Base-by-base conservation (phyloP, 2,888 invertebrate species). In the Mactromeris polynyma region DNA sequence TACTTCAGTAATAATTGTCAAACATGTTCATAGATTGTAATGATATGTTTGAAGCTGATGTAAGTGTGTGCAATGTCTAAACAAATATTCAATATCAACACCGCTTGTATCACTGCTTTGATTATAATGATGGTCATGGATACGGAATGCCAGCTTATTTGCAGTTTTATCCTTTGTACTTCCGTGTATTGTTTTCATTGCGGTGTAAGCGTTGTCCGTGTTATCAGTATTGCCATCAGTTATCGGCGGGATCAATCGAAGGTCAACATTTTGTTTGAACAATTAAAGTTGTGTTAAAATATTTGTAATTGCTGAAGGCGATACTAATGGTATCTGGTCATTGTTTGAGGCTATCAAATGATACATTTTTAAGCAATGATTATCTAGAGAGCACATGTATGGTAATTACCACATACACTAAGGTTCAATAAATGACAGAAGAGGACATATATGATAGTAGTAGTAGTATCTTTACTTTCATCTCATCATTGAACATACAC, bases 221-320 rank as follows among this genome's bases (percentile, higher is more conserved):
- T 64, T 64, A 64, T 64, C 58, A 26, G 6, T 3, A 26, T 26
- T 26, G 58, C 58, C 58, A 64, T 64, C 58, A 26, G n/a, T n/a
- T 26, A 64, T 64, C 58, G 58, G 58, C n/a, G n/a, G 58, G 58
- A 64, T 64, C 58, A 64, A 64, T 64, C 58, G 26, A 26, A 64
- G 58, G 58, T 64, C 58, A 64, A 26, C 26, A 26, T 64, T 64
- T 64, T 64, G 58, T 64, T 64, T n/a, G n/a, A 26, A 64, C n/a
- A n/a, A 64, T 64, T 64, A 26, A 64, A 64, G 58, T 64, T 64
- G 11, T 64, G 58, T 64, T 64, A 21, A 64, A 64, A 64, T 64
- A 64, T 64, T 64, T 64, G 26, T 64, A 64, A 7, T 64, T 64
- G 58, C 58, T 64, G 58, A 7, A 26, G 58, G 58, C 58, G 6